Evolutionary conservation across 2,888 invertebrate species (phyloP).

Genomic region (Drosophila algonquin): DNA sequence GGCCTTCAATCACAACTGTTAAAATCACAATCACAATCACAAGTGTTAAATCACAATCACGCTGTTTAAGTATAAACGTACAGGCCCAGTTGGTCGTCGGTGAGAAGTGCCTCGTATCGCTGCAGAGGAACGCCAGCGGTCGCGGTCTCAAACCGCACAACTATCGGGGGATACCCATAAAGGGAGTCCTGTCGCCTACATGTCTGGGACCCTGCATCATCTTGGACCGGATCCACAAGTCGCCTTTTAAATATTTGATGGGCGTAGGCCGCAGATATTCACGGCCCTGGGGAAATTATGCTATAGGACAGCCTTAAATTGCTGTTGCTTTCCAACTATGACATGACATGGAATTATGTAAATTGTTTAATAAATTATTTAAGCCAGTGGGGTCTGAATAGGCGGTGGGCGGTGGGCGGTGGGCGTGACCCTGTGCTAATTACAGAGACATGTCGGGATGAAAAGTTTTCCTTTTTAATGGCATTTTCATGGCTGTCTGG

Average conservation of each 20-base stretch:
- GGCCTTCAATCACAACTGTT: constrained; percentile 31
- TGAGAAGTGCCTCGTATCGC: too few species aligned
- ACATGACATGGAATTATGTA: constrained; percentile 54
- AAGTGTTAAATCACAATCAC: too few species aligned
- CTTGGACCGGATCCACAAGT: constrained; percentile 51
- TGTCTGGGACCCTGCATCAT: constrained; percentile 41
- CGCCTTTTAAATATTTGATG: constrained; percentile 67
- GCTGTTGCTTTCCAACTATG: constrained; percentile 58
- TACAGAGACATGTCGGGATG: constrained; percentile 58
- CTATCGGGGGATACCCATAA: constrained; percentile 17
- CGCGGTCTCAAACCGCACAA: constrained; percentile 22
- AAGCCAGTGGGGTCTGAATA: constrained; percentile 12
- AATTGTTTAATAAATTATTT: constrained; percentile 64
- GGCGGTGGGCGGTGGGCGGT: constrained; percentile 7
- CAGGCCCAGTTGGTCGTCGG: too few species aligned
- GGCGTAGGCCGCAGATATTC: constrained; percentile 61
- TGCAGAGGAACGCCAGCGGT: too few species aligned
- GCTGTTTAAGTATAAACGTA: too few species aligned
- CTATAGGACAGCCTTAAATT: constrained; percentile 56
- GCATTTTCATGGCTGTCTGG: constrained; percentile 57
- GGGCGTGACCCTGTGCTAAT: constrained; percentile 53
- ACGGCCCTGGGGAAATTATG: constrained; percentile 68
- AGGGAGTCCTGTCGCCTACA: constrained; percentile 11
- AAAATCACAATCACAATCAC: too few species aligned
- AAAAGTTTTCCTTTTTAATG: constrained; percentile 58